Percentiles rank a stretch among this genome's conserved stretches.
Conservation (phyloP, 2,113 vertebrate genomes). For the Theristicus caerulescens region DNA sequence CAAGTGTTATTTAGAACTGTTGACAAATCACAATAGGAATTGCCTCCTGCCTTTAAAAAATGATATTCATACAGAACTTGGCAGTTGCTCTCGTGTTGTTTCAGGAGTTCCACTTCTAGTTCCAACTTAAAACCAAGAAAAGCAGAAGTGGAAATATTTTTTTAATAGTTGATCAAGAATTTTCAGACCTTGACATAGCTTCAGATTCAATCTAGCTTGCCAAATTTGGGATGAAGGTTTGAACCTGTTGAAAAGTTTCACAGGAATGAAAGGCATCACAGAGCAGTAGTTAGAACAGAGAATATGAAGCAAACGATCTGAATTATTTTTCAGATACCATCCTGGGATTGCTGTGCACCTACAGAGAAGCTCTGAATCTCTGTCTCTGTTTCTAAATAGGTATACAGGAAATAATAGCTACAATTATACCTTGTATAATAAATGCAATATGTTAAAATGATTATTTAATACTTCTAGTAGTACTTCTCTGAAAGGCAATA, state of each 20-base stretch:
- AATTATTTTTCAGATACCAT: not conserved
- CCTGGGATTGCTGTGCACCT: not conserved
- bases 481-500: not conserved
- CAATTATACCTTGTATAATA: not conserved
- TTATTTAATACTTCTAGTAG: not conserved
- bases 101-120: conserved; percentile 33
- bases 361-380: not conserved
- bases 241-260: conserved; percentile 14
- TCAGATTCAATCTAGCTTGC: not conserved
- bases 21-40: conserved; percentile 38
- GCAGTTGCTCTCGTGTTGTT: not conserved
- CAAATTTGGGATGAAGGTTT: not conserved
- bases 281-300: not conserved
- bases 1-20: conserved; percentile 48
- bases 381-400: not conserved
- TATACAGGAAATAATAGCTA: not conserved
- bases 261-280: not conserved
- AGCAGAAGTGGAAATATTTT: conserved; percentile 48
- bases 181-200: conserved; percentile 29
- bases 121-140: conserved; percentile 40
- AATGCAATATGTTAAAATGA: not conserved
- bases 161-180: conserved; percentile 15
- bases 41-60: not conserved
- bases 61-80: not conserved
- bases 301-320: not conserved